Percentiles rank a stretch among this genome's conserved stretches.
Conservation (phyloP, 2,888 invertebrate species). For the Hydrotaea diabolus region DNA sequence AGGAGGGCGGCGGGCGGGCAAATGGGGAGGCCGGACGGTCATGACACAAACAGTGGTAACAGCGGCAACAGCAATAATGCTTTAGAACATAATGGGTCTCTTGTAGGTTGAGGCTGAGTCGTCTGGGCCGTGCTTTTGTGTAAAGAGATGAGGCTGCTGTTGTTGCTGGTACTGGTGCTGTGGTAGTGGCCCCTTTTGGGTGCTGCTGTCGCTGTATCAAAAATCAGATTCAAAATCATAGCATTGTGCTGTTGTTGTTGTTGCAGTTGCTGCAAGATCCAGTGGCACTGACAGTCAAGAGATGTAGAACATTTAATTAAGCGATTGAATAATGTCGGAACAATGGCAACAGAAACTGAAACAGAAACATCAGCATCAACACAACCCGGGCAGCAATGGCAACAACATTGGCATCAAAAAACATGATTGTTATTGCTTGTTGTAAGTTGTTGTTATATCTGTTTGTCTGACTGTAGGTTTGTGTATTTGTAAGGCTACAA, state of each 20-base stretch:
- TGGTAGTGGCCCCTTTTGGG: conserved; percentile 25
- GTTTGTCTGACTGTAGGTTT: conserved; percentile 2
- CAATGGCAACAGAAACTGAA: conserved; percentile 68
- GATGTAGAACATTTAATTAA: conserved; percentile 76
- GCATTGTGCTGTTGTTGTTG: conserved; percentile 57
- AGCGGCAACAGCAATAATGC: conserved; percentile 23
- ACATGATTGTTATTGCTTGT: conserved; percentile 44
- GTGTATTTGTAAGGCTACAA: neutral
- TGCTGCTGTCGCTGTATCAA: conserved; percentile 30
- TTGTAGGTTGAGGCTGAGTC: conserved; percentile 62
- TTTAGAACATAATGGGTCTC: conserved; percentile 55
- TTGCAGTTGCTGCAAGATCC: conserved; percentile 68
- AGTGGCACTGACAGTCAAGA: conserved; percentile 59
- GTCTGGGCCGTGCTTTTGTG: conserved; percentile 47
- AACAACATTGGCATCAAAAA: conserved; percentile 20
- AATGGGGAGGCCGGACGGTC: neutral
- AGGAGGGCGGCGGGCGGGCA: conserved; percentile 12
- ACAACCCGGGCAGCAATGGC: neutral
- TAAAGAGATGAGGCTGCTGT: conserved; percentile 58
- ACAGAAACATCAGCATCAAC: conserved; percentile 13
- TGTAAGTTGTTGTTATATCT: conserved; percentile 31
- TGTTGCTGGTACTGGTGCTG: conserved; percentile 23
- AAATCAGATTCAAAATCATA: conserved; percentile 73
- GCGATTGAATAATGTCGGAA: conserved; percentile 77
- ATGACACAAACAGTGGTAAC: conserved; percentile 18